These are phyloP conservation scores for Papio anubis DNA, from an alignment of 2,113 vertebrate genomes.

Conservation along the genomic window DNA sequence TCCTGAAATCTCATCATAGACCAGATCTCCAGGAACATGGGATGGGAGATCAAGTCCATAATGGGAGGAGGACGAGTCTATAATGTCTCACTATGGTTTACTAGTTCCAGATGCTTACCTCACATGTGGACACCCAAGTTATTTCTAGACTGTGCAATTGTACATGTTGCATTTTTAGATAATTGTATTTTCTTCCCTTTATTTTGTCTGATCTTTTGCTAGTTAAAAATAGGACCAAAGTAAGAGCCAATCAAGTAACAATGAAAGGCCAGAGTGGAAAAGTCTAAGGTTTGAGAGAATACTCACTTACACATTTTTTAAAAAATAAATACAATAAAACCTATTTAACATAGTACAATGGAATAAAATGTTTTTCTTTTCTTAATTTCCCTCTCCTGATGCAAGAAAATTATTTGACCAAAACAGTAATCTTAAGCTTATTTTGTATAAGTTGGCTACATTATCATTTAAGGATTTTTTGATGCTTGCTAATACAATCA, in stretches of 20 bases:
- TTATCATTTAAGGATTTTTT: slow-evolving; percentile 28
- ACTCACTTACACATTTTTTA: background rate
- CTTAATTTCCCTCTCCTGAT: background rate
- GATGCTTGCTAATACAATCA: background rate
- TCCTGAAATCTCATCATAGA: background rate
- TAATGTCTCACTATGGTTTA: no score
- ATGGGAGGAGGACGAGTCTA: accelerated
- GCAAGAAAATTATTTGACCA: background rate
- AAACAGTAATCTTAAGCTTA: slow-evolving; percentile 56
- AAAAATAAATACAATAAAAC: background rate
- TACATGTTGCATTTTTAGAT: background rate
- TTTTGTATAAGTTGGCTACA: slow-evolving; percentile 43
- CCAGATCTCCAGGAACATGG: accelerated
- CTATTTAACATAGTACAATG: slow-evolving; percentile 49
- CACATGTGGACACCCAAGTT: background rate
- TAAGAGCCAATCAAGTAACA: background rate
- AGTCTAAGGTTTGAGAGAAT: background rate
- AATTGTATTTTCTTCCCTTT: background rate
- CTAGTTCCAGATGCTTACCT: background rate
- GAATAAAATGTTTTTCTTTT: slow-evolving; percentile 58
- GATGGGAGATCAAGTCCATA: no score
- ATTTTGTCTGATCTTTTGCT: background rate
- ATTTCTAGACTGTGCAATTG: no score
- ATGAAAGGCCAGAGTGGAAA: background rate
- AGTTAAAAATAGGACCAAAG: background rate